Evolutionary conservation across 2,888 invertebrate species (phyloP), one percentile per base, ranked within the genome.

Genomic region (Xestia rhomboidea): DNA sequence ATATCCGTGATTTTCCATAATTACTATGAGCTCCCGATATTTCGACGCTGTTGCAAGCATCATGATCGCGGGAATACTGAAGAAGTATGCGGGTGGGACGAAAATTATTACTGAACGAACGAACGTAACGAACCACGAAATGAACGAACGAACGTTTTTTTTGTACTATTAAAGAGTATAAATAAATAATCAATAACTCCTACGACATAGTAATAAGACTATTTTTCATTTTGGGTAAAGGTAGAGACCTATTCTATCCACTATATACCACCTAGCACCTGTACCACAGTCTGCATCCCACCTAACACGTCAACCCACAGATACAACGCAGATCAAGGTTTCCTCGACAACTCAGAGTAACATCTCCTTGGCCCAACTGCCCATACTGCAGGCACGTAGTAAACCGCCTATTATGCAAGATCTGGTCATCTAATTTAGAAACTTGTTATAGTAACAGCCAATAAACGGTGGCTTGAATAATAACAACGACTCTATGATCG

Each of bases 371-470:
- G 86, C 78, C 81, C 62, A 49, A 41, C 70, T 30, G n/a, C 7
- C 24, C 41, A 73, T 64, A 75, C n/a, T 71, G 76, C 75, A 76
- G 27, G 21, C 46, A 49, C 27, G 67, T 67, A 70, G 57, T 77
- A 78, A 69, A 79, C 38, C 71, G n/a, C 57, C 60, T 49, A 73
- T 83, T 81, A 81, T 83, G 83, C 30, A 81, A 85, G 62, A 68
- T 69, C 80, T 79, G 83, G 64, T 79, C 83, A 83, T 80, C 85
- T 79, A 76, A 85, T 85, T 81, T 77, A 85, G 77, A 78, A 79
- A 70, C 79, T 76, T 62, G 73, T 68, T 77, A 77, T 68, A 73
- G 44, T 63, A 57, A 34, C 10, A 24, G n/a, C 73, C 54, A 73
- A 81, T 78, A 73, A 74, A 84, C 21, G n/a, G 34, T 54, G 18